Evolutionary conservation across 2,113 vertebrate genomes (phyloP), one percentile per base, ranked within the genome.

Genomic region (Anoplopoma fimbria): DNA sequence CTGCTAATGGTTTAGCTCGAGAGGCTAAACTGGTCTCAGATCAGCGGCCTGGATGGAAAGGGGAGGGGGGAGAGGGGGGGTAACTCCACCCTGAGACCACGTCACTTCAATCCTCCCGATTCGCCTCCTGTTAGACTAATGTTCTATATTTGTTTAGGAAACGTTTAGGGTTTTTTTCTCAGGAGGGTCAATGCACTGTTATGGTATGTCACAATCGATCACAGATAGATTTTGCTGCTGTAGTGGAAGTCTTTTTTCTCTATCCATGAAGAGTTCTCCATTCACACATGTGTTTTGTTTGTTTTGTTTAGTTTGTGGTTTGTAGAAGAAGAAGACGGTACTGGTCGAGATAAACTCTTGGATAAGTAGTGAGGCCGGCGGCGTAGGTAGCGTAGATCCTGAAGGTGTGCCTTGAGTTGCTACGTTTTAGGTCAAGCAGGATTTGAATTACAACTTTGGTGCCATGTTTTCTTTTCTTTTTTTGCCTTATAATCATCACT

Each of bases 131-230:
- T 87, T 93, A 89, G 90, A 94, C 85, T 93, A 92, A 95, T 95
- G 95, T 96, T 95, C 94, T 95, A 93, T 84, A 61, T 91, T 86
- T 94, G 95, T 92, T 94, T 92, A 89, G 90, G 87, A 88, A 90
- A 85, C 29, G 88, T 91, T 88, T 87, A 77, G 83, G 86, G 72
- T 91, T 89, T 88, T 79, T 95, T 92, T 96, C 96, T 97, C 97
- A 96, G 97, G 96, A 97, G 97, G 94, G 96, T 97, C 96, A 94
- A 97, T 96, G 96, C 97, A 97, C 97, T 97, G 97, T 97, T 97
- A 92, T 74, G 86, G 89, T 88, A 81, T 76, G 87, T 91, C 91
- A 90, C 94, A 96, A 95, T 95, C 91, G 96, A 95, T 96, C 94
- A 95, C 96, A 94, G 93, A 95, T 96, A 96, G 95, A 95, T 96